Evolutionary conservation across 2,888 invertebrate genomes (phyloP), one percentile per base, ranked within the genome.

Genomic region (Phasia obesa): DNA sequence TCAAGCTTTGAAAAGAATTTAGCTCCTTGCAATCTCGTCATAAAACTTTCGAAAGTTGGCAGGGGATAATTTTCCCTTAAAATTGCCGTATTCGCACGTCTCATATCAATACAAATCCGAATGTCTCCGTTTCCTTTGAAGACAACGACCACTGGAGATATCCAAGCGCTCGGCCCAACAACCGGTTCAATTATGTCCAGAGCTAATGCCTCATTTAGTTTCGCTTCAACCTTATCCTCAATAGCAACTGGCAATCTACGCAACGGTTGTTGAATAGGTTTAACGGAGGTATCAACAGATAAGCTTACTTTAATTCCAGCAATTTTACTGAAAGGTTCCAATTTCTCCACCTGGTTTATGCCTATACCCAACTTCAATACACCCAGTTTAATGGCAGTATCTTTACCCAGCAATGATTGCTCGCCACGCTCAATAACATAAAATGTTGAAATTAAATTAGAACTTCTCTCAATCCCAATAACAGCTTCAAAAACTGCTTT

Each of bases 171-270:
- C 13, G 87, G 88, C 62, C 85, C 87, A 17, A 82, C n/a, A n/a
- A n/a, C n/a, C n/a, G n/a, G 49, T 87, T 88, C n/a, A n/a, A n/a
- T n/a, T n/a, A n/a, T n/a, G n/a, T n/a, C n/a, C n/a, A 38, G 55
- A 17, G 82, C 76, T 27, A 85, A 55, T 49, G 85, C 81, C 74
- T 87, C 87, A 62, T 85, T 81, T 17, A 85, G 11, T 81, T 75
- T 70, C 49, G n/a, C 31, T 59, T 42, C 59, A 7, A 84, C 74
- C 19, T 27, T 64, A 47, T 64, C 64, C 47, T 64, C 64, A 38
- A 47, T 27, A 47, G 64, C 64, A 64, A 51, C 27, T 64, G 42
- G 27, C 27, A 27, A 3, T 27, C 27, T 27, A 27, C 27, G 27
- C 27, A 27, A 27, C 6, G 27, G 27, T 27, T 27, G 27, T 27